phyloP scores from a whole-genome alignment of 2,113 vertebrate species.

The Dromaius novaehollandiae region DNA sequence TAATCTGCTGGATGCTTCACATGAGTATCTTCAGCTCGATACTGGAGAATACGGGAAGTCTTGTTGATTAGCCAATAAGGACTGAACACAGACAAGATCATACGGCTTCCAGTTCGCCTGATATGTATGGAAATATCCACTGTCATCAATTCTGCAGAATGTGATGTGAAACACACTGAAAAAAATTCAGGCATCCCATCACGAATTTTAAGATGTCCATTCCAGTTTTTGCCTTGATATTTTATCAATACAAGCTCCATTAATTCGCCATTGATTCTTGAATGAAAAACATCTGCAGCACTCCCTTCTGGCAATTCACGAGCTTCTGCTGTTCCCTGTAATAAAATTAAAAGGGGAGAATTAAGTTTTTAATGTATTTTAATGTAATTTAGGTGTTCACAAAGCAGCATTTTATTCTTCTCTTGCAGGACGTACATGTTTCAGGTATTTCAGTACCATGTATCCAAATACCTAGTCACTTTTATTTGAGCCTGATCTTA shows the following conservation, averaged over 20 bases:
- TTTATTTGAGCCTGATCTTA: background rate
- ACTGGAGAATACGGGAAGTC: slow-evolving; percentile 92
- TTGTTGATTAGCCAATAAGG: slow-evolving; percentile 99
- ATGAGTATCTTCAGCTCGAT: slow-evolving; percentile 86
- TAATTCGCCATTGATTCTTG: slow-evolving; percentile 84
- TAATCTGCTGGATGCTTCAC: slow-evolving; percentile 93
- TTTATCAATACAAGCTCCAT: slow-evolving; percentile 87
- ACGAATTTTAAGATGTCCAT: slow-evolving; percentile 81
- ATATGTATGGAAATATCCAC: slow-evolving; percentile 85
- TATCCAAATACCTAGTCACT: background rate
- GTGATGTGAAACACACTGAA: slow-evolving; percentile 79
- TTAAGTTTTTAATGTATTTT: background rate
- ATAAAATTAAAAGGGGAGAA: background rate
- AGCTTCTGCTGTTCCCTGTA: slow-evolving; percentile 86
- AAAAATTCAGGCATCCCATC: slow-evolving; percentile 85
- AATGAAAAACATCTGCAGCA: slow-evolving; percentile 85
- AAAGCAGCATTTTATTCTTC: background rate
- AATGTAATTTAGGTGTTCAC: background rate
- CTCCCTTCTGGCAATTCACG: slow-evolving; percentile 85
- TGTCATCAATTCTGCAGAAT: slow-evolving; percentile 63
- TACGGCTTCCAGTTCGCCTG: slow-evolving; percentile 44
- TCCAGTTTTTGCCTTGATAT: slow-evolving; percentile 94
- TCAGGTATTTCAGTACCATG: background rate
- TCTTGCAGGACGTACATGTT: background rate
- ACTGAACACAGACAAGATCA: slow-evolving; percentile 88